Base-by-base conservation (phyloP, 2,888 invertebrate species). In the Exocentrus adspersus region DNA sequence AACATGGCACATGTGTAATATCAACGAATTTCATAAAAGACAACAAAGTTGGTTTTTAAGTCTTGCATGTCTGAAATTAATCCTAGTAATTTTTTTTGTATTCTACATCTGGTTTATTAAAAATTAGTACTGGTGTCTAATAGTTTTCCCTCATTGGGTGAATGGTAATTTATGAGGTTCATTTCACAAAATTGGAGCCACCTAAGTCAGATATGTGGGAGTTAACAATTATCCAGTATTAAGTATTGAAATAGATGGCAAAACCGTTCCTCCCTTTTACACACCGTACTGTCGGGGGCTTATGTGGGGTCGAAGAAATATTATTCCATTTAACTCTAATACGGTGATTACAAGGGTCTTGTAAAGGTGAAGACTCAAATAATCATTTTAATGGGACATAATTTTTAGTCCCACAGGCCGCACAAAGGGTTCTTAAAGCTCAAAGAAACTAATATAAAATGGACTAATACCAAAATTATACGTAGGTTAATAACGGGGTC, bases 321-420 rank as follows among this genome's bases (percentile, higher is more conserved):
- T 48, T 7, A 48, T 17, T 19, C 12, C 24, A 28, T 48, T 37
- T 48, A 16, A 28, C 20, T 48, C 28, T 48, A 14, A 48, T 48
- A 48, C 14, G 48, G 48, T 48, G 28, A 24, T 24, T 28, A 48
- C 48, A 48, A 48, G 48, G 48, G 48, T 48, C 48, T 24, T 48
- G 28, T 28, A 14, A 28, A 28, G 48, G 28, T 28, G 28, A 28
- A 48, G 48, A 48, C 14, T 16, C n/a, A 17, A 48, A 28, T 20
- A 28, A 28, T 24, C 9, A 14, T 9, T 48, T 48, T 28, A 30
- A 14, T 28, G 17, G 7, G 48, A 48, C 16, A 48, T 48, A 48
- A 48, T 12, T 48, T 28, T 48, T 48, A 7, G 37, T n/a, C 37
- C 32, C 14, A 37, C 37, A 37, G 37, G 37, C 37, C 37, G 7